Conservation (phyloP, 2,888 invertebrate species). For the Aelia acuminata region DNA sequence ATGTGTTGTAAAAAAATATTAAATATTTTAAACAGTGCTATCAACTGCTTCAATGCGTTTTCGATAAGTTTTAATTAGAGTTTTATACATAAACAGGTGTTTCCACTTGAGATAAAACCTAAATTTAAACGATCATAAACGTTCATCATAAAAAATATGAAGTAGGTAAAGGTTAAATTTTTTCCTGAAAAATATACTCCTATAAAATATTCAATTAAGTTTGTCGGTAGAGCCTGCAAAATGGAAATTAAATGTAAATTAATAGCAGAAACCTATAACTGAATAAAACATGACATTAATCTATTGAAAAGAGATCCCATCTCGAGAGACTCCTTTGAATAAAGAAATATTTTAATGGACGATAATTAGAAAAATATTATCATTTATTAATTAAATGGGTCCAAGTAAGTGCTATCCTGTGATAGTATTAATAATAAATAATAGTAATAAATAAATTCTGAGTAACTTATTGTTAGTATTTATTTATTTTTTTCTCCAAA, state of each 20-base stretch:
- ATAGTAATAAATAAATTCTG: no score
- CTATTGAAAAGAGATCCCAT: not conserved
- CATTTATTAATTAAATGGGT: no score
- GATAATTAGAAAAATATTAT: not conserved
- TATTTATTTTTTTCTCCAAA: no score
- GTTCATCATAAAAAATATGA: not conserved
- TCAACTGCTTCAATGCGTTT: no score
- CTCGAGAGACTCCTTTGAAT: not conserved
- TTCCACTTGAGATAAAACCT: not conserved
- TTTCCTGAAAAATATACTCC: not conserved
- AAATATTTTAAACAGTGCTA: no score
- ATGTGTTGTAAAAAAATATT: no score
- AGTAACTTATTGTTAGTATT: no score
- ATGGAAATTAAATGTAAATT: conserved; percentile 15
- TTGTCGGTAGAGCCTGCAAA: not conserved
- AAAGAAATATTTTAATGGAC: not conserved
- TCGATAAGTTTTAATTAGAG: no score
- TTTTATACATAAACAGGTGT: not conserved
- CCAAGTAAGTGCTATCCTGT: no score
- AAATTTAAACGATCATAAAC: not conserved
- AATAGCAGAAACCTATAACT: conserved; percentile 36
- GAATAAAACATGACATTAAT: conserved; percentile 46
- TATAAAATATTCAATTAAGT: conserved; percentile 43
- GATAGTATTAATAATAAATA: no score
- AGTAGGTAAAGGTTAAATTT: not conserved